A percentile compares a stretch with the other conserved stretches of the same genome.
Evolutionary conservation across 2,113 vertebrate genomes (phyloP).

Genomic region (Paramormyrops kingsleyae): DNA sequence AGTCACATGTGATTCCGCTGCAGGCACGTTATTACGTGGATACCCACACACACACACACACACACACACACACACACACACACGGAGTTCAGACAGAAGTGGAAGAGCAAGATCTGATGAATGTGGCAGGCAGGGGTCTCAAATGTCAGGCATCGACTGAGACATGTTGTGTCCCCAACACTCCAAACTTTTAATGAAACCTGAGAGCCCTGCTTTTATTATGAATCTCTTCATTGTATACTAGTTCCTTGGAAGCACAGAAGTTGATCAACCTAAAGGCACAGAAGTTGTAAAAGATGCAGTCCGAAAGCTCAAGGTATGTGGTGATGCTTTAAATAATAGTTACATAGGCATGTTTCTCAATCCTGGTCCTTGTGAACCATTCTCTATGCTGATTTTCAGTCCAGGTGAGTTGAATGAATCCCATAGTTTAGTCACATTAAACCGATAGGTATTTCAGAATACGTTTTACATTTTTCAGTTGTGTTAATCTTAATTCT

Average conservation of each 20-base stretch:
- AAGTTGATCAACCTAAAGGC: constrained; percentile 95
- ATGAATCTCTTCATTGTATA: constrained; percentile 28
- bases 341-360: neutral
- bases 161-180: too few species aligned
- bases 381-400: neutral
- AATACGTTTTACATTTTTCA: neutral
- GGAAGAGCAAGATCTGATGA: too few species aligned
- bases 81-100: too few species aligned
- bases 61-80: too few species aligned
- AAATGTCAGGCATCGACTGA: too few species aligned
- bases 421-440: neutral
- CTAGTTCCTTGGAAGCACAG: constrained; percentile 93
- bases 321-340: neutral
- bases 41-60: too few species aligned
- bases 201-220: neutral
- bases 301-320: constrained; percentile 94
- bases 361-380: neutral
- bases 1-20: too few species aligned
- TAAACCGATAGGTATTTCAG: neutral
- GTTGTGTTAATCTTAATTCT: neutral
- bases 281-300: constrained; percentile 95
- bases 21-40: too few species aligned
- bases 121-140: too few species aligned
- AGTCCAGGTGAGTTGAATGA: neutral
- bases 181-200: neutral